Conservation (phyloP, 2,888 invertebrate genomes). For the Apamea epomidion region DNA sequence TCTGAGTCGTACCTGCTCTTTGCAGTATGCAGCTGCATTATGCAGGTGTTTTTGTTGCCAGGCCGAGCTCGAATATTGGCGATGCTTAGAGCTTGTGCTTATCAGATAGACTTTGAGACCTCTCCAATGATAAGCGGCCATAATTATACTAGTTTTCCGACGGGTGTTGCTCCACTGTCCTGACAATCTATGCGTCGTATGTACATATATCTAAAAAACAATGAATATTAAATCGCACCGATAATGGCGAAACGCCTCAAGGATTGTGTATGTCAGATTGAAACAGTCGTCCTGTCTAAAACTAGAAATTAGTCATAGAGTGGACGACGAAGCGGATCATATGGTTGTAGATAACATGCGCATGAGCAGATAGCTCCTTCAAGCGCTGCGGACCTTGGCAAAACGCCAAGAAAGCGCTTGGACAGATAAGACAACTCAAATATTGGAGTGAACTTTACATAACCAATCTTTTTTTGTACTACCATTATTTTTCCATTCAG, state of each 20-base stretch:
- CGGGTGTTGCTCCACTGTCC: too few relatives aligned
- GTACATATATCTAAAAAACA: not conserved
- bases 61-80: not conserved
- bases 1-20: constrained; percentile 7
- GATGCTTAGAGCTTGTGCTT: not conserved
- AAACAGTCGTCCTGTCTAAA: constrained; percentile 33
- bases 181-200: not conserved
- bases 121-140: not conserved
- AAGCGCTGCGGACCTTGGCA: constrained; percentile 38
- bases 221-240: not conserved
- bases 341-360: constrained; percentile 28
- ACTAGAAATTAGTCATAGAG: constrained; percentile 48
- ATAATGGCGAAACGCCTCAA: not conserved
- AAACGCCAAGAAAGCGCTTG: constrained; percentile 32
- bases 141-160: not conserved
- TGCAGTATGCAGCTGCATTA: not conserved
- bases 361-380: constrained; percentile 44
- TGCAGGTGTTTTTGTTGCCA: not conserved
- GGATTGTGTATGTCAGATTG: not conserved
- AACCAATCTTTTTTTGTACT: not conserved
- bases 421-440: constrained; percentile 36
- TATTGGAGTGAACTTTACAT: constrained; percentile 22
- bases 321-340: constrained; percentile 17
- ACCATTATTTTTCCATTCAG: not conserved
- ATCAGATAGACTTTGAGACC: not conserved